Evolutionary conservation across 2,888 invertebrate species (phyloP).

Genomic region (Pomacea canaliculata): DNA sequence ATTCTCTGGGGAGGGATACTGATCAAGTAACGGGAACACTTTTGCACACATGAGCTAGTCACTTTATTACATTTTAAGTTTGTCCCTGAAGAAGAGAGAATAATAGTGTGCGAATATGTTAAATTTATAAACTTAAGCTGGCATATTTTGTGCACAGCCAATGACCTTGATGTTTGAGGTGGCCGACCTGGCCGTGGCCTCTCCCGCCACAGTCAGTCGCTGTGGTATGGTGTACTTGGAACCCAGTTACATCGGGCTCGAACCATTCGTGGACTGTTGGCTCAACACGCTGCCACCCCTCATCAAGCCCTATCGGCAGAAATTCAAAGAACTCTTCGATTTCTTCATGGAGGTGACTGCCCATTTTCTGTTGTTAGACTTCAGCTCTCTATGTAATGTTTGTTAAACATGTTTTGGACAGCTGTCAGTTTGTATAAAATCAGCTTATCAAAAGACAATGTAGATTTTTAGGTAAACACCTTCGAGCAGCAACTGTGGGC

Average conservation of each 20-base stretch:
- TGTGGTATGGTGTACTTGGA: conserved; percentile 72
- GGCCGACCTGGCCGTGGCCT: conserved; percentile 76
- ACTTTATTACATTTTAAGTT: too few relatives aligned
- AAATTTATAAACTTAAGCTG: too few relatives aligned
- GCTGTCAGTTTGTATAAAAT: too few relatives aligned
- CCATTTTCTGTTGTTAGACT: not conserved
- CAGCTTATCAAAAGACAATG: too few relatives aligned
- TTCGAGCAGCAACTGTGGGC: too few relatives aligned
- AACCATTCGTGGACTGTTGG: conserved; percentile 82
- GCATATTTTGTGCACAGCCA: conserved; percentile 45
- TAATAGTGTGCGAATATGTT: too few relatives aligned
- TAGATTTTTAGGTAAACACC: too few relatives aligned
- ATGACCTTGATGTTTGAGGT: conserved; percentile 72
- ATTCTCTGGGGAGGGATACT: too few relatives aligned
- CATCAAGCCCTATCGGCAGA: conserved; percentile 61
- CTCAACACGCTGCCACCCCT: conserved; percentile 73
- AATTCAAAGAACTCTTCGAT: conserved; percentile 74
- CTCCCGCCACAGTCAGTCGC: conserved; percentile 77
- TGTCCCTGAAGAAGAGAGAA: too few relatives aligned
- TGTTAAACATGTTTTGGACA: not conserved
- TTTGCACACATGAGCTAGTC: too few relatives aligned
- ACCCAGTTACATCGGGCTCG: conserved; percentile 77
- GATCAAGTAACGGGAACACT: too few relatives aligned
- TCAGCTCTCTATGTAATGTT: conserved; percentile 8
- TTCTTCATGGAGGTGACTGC: conserved; percentile 76